Base-by-base conservation (phyloP, 2,797 vertebrate genomes). In the Hipposideros larvatus region DNA sequence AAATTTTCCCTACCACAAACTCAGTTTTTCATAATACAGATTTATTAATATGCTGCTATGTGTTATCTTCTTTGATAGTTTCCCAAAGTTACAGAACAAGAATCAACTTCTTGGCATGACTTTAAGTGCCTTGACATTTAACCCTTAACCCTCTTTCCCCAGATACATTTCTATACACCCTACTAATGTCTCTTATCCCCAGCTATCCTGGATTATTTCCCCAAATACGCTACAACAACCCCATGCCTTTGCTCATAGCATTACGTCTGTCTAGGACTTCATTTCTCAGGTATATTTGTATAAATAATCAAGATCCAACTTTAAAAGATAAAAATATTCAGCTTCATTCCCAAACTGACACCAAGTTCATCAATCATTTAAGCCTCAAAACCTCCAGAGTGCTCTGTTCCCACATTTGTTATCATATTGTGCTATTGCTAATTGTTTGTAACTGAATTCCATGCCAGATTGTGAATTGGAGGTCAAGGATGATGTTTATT, bases 391-490 rank as follows among this genome's bases (percentile, higher is more conserved):
- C 18, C 84, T 59, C 79, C 26, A 26, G 0, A 65, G 26, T n/a
- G 37, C 59, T 78, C 53, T 92, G 71, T 73, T 65, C 61, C 68
- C 53, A 48, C 14, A 55, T 93, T 59, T 84, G 46, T 51, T n/a
- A 41, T 82, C 63, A 83, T 37, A 51, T 16, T 46, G 43, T 15
- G 26, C 28, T 57, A 28, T 10, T 78, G 77, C 41, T 95, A 61
- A 87, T 78, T 74, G 28, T 83, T 55, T 79, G 84, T 41, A 16
- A 85, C 68, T 55, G 71, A 59, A 91, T 73, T 85, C 14, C 85
- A 75, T 82, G 61, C 37, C 19, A 61, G 48, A 66, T 3, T 73
- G 28, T 71, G 41, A 95, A 53, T 80, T 26, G 59, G 68, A 74
- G 48, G 53, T 34, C 37, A 85, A 85, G 53, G 93, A 80, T 11